A percentile compares a stretch with the other conserved stretches of the same genome.
These are phyloP conservation scores for Agrotis ipsilon DNA, from an alignment of 2,888 invertebrate genomes.

Conservation along the genomic window DNA sequence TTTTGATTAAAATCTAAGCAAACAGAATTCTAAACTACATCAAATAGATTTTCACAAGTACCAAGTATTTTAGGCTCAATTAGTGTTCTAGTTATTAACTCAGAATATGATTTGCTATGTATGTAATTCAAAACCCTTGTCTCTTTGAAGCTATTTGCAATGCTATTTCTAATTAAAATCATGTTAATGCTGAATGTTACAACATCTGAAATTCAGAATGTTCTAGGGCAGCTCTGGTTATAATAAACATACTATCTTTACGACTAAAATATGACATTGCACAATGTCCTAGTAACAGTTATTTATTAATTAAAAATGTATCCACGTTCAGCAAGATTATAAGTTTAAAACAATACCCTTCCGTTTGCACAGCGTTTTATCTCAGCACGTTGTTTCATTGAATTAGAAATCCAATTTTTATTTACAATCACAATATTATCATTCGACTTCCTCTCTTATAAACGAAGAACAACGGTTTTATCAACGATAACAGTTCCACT, in stretches of 20 bases:
- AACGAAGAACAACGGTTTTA: conserved; percentile 75
- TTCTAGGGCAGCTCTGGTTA: neutral
- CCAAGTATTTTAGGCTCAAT: conserved; percentile 12
- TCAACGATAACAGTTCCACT: conserved; percentile 77
- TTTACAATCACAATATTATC: conserved; percentile 59
- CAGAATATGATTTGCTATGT: conserved; percentile 17
- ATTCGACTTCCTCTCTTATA: conserved; percentile 67
- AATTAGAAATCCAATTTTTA: conserved; percentile 63
- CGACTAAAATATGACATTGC: neutral
- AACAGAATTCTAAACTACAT: conserved; percentile 24
- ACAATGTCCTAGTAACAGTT: neutral
- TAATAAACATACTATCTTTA: neutral
- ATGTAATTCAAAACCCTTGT: conserved; percentile 5
- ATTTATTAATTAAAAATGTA: conserved; percentile 37
- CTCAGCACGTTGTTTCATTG: conserved; percentile 37
- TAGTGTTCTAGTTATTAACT: conserved; percentile 18
- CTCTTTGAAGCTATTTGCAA: conserved; percentile 26
- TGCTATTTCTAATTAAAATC: conserved; percentile 3
- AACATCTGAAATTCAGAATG: neutral
- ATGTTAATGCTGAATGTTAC: neutral
- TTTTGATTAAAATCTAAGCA: conserved; percentile 11
- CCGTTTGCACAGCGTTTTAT: conserved; percentile 19
- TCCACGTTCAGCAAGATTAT: conserved; percentile 26
- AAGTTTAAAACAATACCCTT: conserved; percentile 41
- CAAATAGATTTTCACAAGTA: conserved; percentile 35